Base-by-base conservation (phyloP, 2,113 vertebrate genomes). In the Laterallus jamaicensis region DNA sequence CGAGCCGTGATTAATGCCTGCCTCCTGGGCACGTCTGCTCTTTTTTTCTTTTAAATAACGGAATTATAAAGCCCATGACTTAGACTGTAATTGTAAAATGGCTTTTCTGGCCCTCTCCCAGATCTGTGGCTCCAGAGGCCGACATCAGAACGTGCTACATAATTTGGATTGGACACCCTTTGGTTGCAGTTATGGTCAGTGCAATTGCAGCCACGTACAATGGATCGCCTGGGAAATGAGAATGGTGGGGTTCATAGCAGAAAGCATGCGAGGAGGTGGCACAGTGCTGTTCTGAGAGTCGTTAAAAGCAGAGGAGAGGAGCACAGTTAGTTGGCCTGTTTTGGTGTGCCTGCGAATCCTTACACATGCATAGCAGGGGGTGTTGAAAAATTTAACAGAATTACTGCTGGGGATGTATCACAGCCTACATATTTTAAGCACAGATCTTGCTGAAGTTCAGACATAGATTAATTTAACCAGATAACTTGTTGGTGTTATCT, bases 21-120 rank as follows among this genome's bases (percentile, higher is more conserved):
- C 74, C 52, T 49, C 73, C 39, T 68, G 55, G 62, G 44, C 20
- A 9, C 62, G 54, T 40, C 68, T 69, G n/a, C 63, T 37, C 54
- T 78, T 54, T 66, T 37, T 31, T 67, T 56, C 68, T 76, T 92
- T 96, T 91, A 8, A 89, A 88, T 75, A 84, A 84, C 3, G 1
- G 47, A 93, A 86, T 92, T 79, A 83, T 88, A 83, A 94, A 87
- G 56, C 26, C 64, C 0, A 0, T 88, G 64, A 80, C 29, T 78
- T 82, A 70, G 29, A 74, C 47, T 75, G 3, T 90, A 93, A 88
- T 83, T 86, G 54, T 60, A 90, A 96, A 97, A 96, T 96, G 64
- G 90, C 79, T 94, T 92, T 94, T 77, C 90, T 96, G 94, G 93
- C 90, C 28, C 32, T 88, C 40, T 58, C 81, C 87, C 93, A 96